Base-by-base conservation (phyloP, 2,113 vertebrate species). In the Cricetomys ansorgei region DNA sequence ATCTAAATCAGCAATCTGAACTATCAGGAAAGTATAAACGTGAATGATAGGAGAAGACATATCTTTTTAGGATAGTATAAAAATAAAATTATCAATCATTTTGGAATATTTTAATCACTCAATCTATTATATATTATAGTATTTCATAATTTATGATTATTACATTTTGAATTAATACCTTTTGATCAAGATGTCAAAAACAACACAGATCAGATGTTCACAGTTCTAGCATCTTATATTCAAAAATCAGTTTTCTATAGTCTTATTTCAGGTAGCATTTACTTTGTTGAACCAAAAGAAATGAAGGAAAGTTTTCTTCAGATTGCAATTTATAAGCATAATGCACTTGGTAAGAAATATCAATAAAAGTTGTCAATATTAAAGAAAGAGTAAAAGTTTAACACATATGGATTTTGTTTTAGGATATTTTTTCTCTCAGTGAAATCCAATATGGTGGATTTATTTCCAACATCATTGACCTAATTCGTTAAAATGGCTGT, bases 391-490 rank as follows among this genome's bases (percentile, higher is more conserved):
- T 3, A 21, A 23, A 80, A 1, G 1, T 69, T n/a, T 48, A 62
- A 73, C n/a, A 45, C 15, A 76, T 16, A 7, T 4, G 48, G 43
- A n/a, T 27, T 79, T 55, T 86, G 17, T 37, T 92, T 55, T 31
- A 93, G 57, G 12, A 72, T 34, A 37, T 1, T 69, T 69, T 86
- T 37, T 94, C 25, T 85, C 7, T 1, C 3, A 80, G 19, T 80
- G 34, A 75, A 45, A 92, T 62, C 3, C 19, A 64, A 43, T 59
- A 48, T 17, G 64, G 55, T 91, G 43, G 6, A 96, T 86, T 81
- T 86, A 5, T 84, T 94, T 95, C 84, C 50, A 89, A 92, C 8
- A 48, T 81, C 31, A 81, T 86, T 95, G 85, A 76, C n/a, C 25
- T 25, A n/a, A 94, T 75, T 13, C 31, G 87, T 81, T 94, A 50